Conservation (phyloP, 2,888 invertebrate species). For the Brachylomia viminalis region DNA sequence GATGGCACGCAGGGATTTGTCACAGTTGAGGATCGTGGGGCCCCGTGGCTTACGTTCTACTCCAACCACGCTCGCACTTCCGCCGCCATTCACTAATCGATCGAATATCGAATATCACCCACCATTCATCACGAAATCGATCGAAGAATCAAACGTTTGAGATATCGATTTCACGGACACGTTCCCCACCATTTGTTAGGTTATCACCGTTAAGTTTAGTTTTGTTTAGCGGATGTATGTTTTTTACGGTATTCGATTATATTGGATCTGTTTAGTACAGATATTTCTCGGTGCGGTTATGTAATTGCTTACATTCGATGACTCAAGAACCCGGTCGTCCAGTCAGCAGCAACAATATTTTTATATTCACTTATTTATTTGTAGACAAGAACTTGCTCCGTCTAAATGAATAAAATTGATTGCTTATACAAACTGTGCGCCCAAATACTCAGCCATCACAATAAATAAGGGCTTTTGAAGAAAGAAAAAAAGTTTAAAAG, state of each 20-base stretch:
- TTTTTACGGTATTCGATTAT: constrained; percentile 59
- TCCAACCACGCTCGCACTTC: constrained; percentile 77
- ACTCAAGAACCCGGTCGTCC: constrained; percentile 66
- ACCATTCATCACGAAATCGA: constrained; percentile 87
- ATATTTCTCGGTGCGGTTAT: constrained; percentile 65
- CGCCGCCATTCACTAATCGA: constrained; percentile 87
- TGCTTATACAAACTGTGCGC: constrained; percentile 90
- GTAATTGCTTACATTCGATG: constrained; percentile 63
- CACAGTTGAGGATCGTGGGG: constrained; percentile 79
- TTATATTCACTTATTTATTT: constrained; percentile 86
- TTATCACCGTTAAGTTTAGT: constrained; percentile 70
- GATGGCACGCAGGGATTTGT: constrained; percentile 87
- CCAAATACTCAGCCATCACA: constrained; percentile 89
- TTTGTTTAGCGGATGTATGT: constrained; percentile 67
- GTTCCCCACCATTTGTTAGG: constrained; percentile 74
- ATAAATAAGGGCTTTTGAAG: constrained; percentile 88
- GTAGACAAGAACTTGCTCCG: constrained; percentile 85
- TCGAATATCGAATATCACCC: constrained; percentile 83
- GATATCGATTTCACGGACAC: constrained; percentile 86
- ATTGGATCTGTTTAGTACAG: constrained; percentile 68
- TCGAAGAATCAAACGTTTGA: constrained; percentile 82
- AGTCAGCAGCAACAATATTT: constrained; percentile 73
- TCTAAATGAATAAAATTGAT: constrained; percentile 91
- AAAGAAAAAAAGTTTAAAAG: constrained; percentile 82
- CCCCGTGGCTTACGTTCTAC: constrained; percentile 69